Base-by-base conservation (phyloP, 1,140 invertebrate species). In the Microplitis demolitor region DNA sequence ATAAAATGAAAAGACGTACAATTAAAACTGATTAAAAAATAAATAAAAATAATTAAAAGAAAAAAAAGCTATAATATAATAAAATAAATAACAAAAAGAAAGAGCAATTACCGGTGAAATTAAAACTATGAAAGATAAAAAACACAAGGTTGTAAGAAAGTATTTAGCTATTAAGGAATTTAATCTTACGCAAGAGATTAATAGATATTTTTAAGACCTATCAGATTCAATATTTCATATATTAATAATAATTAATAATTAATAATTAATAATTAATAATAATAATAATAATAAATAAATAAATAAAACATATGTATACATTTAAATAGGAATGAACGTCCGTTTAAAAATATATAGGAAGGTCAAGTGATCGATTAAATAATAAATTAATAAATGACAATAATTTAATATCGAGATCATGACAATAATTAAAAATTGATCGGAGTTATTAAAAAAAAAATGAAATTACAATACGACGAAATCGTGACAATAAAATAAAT, bases 91-190 rank as follows among this genome's bases (percentile, higher is more conserved):
- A 51, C 8, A 34, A 24, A 24, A 34, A 58, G 64, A 61, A 45
- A 45, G 45, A 51, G 11, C 69, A 51, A 37, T 69, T 73, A 78
- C 24, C 24, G 69, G 74, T 39, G 60, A 74, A 74, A n/a, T 64
- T 73, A 78, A 75, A 69, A 67, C 64, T 66, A 53, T 50, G 64
- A 51, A 66, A 56, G 51, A 53, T 45, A 63, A 80, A 77, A 69
- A 81, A 85, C 79, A 84, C 80, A 85, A 87, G 83, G 83, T 87
- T 84, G 84, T 86, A 83, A 78, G 85, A 87, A 87, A 87, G 84
- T 87, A 86, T 74, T 83, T 85, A 86, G 80, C 34, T n/a, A 37
- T 66, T 85, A 86, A 85, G 81, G 39, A 9, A 6, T 80, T 72
- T 78, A 79, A 80, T 79, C 68, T 60, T 75, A 82, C 78, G 76